phyloP scores from a whole-genome alignment of 2,113 vertebrate species.

The Oryzias woworae region DNA sequence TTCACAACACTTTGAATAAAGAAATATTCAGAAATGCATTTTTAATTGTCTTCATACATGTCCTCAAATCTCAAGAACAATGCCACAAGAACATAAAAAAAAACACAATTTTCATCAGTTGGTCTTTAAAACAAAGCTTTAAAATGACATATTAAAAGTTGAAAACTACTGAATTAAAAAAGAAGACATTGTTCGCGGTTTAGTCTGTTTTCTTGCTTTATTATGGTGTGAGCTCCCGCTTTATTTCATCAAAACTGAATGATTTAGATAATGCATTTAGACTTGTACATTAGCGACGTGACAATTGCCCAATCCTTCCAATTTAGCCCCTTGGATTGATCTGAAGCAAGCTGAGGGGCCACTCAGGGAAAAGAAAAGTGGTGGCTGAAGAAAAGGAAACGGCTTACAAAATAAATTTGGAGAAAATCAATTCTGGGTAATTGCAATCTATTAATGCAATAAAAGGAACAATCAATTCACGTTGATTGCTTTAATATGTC shows the following conservation, averaged over 20 bases:
- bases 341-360: slow-evolving; percentile 25
- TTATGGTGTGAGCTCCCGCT: slow-evolving; percentile 1
- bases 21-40: no score
- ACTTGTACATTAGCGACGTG: slow-evolving; percentile 2
- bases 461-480: neutral
- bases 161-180: no score
- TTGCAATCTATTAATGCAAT: neutral
- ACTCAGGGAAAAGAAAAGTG: slow-evolving; percentile 3
- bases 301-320: slow-evolving; percentile 8
- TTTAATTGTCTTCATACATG: no score
- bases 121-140: no score
- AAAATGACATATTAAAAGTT: no score
- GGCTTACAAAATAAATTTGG: neutral
- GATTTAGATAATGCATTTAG: slow-evolving; percentile 15
- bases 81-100: no score
- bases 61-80: no score
- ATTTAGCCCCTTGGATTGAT: slow-evolving; percentile 22
- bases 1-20: no score
- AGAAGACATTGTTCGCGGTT: no score
- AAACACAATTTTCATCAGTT: no score
- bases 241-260: slow-evolving; percentile 8
- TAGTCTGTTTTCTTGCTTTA: neutral
- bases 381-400: neutral
- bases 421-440: neutral
- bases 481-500: no score